These are phyloP conservation scores for Drosophila mayri DNA, from an alignment of 1,140 invertebrate species.

Conservation along the genomic window DNA sequence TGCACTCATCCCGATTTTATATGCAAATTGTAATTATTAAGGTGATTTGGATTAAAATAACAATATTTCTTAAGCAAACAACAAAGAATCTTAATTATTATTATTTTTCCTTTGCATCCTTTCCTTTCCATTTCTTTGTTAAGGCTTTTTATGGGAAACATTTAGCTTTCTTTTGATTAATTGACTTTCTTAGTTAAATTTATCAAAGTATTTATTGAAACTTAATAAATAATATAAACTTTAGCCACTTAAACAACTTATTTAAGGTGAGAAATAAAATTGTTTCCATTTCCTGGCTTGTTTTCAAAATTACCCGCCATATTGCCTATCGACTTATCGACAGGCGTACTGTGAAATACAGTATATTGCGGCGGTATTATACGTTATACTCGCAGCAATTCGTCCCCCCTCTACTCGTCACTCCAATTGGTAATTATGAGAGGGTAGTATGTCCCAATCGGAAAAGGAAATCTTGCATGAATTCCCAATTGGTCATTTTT, in stretches of 20 bases:
- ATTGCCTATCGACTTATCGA: conserved; percentile 23
- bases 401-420: no score
- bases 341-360: conserved; percentile 5
- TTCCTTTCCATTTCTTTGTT: no score
- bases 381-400: no score
- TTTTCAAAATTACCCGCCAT: conserved; percentile 11
- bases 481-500: no score
- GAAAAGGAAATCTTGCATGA: no score
- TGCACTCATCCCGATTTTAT: conserved; percentile 12
- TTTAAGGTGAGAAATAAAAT: neutral
- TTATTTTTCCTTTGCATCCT: accelerated
- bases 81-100: neutral
- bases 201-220: neutral
- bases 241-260: neutral
- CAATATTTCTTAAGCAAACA: neutral
- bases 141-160: no score
- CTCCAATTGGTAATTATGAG: no score
- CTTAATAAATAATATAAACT: neutral
- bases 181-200: no score
- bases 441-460: no score
- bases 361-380: conserved; percentile 7
- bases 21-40: conserved; percentile 20
- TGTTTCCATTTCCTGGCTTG: no score
- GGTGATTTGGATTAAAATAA: neutral
- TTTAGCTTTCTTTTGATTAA: neutral